Base-by-base conservation (phyloP, 2,113 vertebrate species). In the Paralichthys olivaceus region DNA sequence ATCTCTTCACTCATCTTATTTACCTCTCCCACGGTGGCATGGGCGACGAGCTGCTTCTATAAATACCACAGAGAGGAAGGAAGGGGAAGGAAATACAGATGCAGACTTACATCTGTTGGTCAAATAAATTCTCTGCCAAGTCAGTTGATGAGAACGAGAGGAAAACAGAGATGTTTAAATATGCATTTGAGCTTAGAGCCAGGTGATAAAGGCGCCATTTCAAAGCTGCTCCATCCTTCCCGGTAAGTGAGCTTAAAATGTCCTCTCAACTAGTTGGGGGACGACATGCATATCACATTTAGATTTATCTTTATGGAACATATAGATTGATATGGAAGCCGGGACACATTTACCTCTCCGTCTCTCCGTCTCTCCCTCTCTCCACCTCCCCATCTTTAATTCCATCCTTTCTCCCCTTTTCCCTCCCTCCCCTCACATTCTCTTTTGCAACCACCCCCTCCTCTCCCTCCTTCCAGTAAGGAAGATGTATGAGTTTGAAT, bases 1-100 rank as follows among this genome's bases (percentile, higher is more conserved):
- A 96, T 97, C 95, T 96, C 94, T 94, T 97, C 96, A 97, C 96
- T 95, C 95, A 96, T 95, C 94, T 97, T 96, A 96, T 97, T 97
- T 97, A 96, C 96, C 95, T 96, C 95, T 94, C 94, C 91, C 94
- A 61, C 91, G 93, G 94, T 92, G 95, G 95, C 95, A 91, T 84
- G 63, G 77, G 72, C 68, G 32, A 75, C 93, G 93, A 93, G 94
- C 95, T 90, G 89, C 93, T 55, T 95, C 95, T 96, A 96, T 96
- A 96, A 96, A 97, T 96, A 96, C 92, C 88, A 28, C 82, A 87
- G 92, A 84, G 94, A 94, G 94, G 68, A 28, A 57, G 67, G 65
- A 37, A 77, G 56, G 12, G 40, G 70, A 75, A 83, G 73, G 88
- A 73, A 81, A 95, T 95, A 90, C 92, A 95, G 93, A 95, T 94